Base-by-base conservation (phyloP, 2,888 invertebrate species). In the Nezara viridula region DNA sequence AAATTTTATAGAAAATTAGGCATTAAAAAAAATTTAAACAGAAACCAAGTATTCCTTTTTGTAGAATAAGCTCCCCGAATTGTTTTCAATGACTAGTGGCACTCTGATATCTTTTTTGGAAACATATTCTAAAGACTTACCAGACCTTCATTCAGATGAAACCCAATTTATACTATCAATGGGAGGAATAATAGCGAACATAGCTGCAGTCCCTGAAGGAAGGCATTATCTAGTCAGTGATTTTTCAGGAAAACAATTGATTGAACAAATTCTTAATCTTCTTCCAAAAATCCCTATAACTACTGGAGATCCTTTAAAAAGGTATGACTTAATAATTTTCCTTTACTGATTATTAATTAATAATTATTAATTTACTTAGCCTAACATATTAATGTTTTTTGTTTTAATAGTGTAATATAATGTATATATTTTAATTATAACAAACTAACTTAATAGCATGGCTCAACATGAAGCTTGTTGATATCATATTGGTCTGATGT, bases 111-210 rank as follows among this genome's bases (percentile, higher is more conserved):
- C 93, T 44, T 93, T 93, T 89, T 91, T 93, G 90, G 92, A 92
- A 66, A 92, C 92, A n/a, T 93, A 93, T 89, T 91, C 91, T 37
- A 90, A 90, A 19, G 86, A 90, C 52, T 91, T 93, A 50, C 93
- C 93, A 1, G 91, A 92, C 19, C 91, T 92, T 27, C 92, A 91
- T 66, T 92, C 92, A 27, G 92, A 93, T 47, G 93, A 93, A 86
- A 92, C 92, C 86, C 92, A 93, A 90, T 93, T 93, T 89, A 92
- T 93, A 55, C 92, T 92, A 91, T 92, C 92, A 12, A 91, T 93
- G 73, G 91, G 92, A 85, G 93, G 93, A 27, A 92, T 92, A 21
- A 91, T 93, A 6, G 92, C 92, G 9, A 93, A 93, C 90, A 91
- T 93, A 89, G 92, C 93, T 5, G 92, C 92, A 12, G 92, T 91